phyloP scores from a whole-genome alignment of 2,888 invertebrate genomes.

The Cryptops parisi region DNA sequence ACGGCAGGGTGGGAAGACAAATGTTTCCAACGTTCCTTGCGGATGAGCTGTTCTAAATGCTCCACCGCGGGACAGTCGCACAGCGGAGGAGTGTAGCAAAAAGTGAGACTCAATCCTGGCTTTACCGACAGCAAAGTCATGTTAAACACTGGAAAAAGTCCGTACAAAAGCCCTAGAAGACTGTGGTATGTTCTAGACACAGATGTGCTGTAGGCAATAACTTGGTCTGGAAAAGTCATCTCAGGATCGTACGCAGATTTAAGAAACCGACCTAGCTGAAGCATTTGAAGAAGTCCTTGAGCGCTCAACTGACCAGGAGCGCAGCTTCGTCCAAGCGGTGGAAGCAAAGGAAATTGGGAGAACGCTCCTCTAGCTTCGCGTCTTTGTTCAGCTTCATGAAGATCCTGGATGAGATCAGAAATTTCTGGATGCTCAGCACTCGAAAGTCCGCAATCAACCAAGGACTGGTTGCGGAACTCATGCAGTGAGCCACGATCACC shows the following conservation, averaged over 20 bases:
- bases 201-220: constrained; percentile 58
- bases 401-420: constrained; percentile 17
- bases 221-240: constrained; percentile 30
- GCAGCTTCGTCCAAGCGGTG: constrained; percentile 49
- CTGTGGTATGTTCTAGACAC: constrained; percentile 85
- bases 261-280: constrained; percentile 57
- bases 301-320: constrained; percentile 72
- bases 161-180: constrained; percentile 59
- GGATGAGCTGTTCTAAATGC: constrained; percentile 35
- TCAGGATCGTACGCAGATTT: constrained; percentile 28
- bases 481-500: constrained; percentile 80
- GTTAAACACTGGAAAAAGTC: constrained; percentile 51
- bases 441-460: constrained; percentile 59
- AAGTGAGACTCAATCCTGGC: constrained; percentile 65
- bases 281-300: constrained; percentile 63
- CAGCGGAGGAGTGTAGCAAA: constrained; percentile 55
- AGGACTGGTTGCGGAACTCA: constrained; percentile 60
- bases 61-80: constrained; percentile 64
- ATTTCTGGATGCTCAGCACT: constrained; percentile 38
- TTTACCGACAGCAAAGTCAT: constrained; percentile 48
- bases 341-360: constrained; percentile 66
- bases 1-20: constrained; percentile 60
- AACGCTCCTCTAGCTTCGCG: constrained; percentile 41
- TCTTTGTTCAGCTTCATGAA: constrained; percentile 15
- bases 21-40: constrained; percentile 47